Conservation (phyloP, 1,140 invertebrate genomes). For the Cydia amplana region DNA sequence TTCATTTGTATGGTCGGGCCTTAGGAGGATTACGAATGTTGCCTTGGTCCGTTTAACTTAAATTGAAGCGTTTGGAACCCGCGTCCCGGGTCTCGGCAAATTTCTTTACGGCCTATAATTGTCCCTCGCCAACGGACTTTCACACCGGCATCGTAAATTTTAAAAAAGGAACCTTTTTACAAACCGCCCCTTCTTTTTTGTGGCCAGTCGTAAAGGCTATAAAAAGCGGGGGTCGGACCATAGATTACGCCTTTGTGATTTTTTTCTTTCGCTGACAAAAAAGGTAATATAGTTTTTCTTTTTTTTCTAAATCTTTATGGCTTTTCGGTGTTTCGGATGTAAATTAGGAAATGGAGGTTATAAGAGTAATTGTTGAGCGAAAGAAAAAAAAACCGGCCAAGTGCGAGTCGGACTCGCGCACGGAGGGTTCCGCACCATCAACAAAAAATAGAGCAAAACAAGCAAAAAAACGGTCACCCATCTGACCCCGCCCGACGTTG, state of each 20-base stretch:
- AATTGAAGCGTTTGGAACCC: not conserved
- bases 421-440: too few species aligned
- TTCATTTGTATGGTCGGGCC: too few species aligned
- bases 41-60: not conserved
- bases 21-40: too few species aligned
- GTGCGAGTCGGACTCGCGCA: too few species aligned
- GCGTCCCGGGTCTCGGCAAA: constrained; percentile 41
- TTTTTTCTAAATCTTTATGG: constrained; percentile 20
- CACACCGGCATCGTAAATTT: constrained; percentile 61
- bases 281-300: constrained; percentile 29
- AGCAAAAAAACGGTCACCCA: too few species aligned
- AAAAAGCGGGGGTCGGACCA: constrained; percentile 41
- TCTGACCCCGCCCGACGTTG: too few species aligned
- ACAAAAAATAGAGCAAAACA: too few species aligned
- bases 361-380: constrained; percentile 13
- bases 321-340: constrained; percentile 31
- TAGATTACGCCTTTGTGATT: constrained; percentile 15
- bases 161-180: constrained; percentile 57
- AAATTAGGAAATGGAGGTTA: constrained; percentile 25
- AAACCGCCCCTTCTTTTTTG: constrained; percentile 54
- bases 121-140: constrained; percentile 50
- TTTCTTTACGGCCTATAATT: constrained; percentile 61
- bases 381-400: not conserved
- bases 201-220: constrained; percentile 46
- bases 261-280: constrained; percentile 12